Evolutionary conservation across 2,113 vertebrate genomes (phyloP), one percentile per base, ranked within the genome.

Genomic region (Oriolus oriolus): DNA sequence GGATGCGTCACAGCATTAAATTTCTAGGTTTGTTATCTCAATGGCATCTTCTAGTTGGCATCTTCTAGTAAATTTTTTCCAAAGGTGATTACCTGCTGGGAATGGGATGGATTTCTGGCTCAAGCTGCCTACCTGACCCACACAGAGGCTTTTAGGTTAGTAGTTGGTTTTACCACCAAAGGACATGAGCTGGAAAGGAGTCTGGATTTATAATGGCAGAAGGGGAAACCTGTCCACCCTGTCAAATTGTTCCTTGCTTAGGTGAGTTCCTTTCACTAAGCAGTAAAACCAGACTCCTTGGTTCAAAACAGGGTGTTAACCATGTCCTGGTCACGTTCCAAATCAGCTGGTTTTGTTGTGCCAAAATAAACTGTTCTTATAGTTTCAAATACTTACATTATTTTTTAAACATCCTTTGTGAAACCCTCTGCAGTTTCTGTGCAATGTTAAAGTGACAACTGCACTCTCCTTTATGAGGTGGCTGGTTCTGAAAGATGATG

Each of bases 281-380:
- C 57, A 64, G 64, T 44, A 88, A 95, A 95, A 64, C 20, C 86
- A 89, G 57, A 66, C 47, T 78, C 39, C 18, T 90, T 78, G 56
- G 77, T 90, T 95, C 87, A 95, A 87, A 96, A 82, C 39, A 70
- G 79, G 47, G 85, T 86, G 85, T 75, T 86, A 86, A 78, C 42
- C 82, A 90, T 42, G 31, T 71, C 54, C 64, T 96, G 92, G 52
- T 78, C 80, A 78, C 52, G 16, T 41, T 84, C 76, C 87, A 95
- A 81, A 90, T 89, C 88, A 92, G 50, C 77, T 93, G 84, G 23
- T 57, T 90, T 80, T 90, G 52, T 81, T 60, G 56, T 90, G 93
- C 92, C 96, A 90, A 93, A 93, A 96, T 88, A 95, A 97, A 94
- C 85, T 47, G 17, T 47, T 74, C 63, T 77, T 66, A 44, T 33